Base-by-base conservation (phyloP, 1,140 invertebrate species). In the Atta cephalotes region DNA sequence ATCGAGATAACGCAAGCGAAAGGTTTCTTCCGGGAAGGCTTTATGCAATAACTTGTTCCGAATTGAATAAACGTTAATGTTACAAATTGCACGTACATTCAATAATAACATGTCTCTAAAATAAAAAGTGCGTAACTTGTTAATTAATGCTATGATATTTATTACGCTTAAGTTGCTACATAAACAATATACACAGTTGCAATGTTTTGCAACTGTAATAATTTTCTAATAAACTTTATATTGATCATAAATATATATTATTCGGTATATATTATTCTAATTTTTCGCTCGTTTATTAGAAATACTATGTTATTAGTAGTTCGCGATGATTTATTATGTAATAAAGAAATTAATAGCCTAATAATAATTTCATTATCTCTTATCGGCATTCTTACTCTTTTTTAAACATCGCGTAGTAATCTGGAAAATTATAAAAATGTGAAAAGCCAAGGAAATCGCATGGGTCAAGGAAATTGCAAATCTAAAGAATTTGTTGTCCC, bases 21-120 rank as follows among this genome's bases (percentile, higher is more conserved):
- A 6, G 18, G 10, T 65, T 25, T 65, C 5, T 78, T 65, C 5
- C 28, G 35, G 45, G 12, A 31, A 45, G 25, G 3, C 7, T 62
- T 77, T 28, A 25, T 62, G 72, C n/a, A 49, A 65, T 14, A 49
- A 21, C 60, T 25, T 31, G 39, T 65, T 66, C 10, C 35, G 6
- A 7, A 45, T 31, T 60, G 74, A n/a, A 79, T 66, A 51, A 66
- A 79, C 25, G 25, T 79, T 49, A 49, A 66, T 31, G 25, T 78
- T 28, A 51, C 16, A 66, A 31, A 39, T 66, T 18, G 12, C 25
- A 25, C 2, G 39, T 21, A 25, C 25, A 49, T 3, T n/a, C 25
- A 12, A 56, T 74, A 70, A 45, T n/a, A 68, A 39, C 51, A 7
- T n/a, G 25, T 45, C 1, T 0, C 6, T 14, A 31, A 79, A 66